Evolutionary conservation across 2,113 vertebrate species (phyloP).

Genomic region (Anas platyrhynchos): DNA sequence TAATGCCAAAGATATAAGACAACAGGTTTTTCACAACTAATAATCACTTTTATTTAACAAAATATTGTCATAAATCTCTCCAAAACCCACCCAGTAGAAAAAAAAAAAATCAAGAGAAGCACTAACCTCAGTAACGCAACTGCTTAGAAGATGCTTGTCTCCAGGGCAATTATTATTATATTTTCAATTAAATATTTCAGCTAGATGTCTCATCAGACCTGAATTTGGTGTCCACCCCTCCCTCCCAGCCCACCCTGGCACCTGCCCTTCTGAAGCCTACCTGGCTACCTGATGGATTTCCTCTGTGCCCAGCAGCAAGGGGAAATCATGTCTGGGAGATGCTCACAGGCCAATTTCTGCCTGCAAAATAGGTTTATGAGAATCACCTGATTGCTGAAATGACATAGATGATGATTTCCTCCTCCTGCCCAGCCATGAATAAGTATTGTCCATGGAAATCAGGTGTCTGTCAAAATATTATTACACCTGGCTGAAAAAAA

Average conservation of each 20-base stretch:
- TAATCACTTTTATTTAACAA: accelerated
- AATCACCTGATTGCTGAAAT: background rate
- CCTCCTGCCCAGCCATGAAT: accelerated
- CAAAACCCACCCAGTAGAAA: background rate
- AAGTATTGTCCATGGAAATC: background rate
- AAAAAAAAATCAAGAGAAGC: background rate
- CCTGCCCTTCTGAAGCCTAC: background rate
- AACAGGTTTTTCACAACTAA: background rate
- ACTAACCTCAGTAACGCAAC: background rate
- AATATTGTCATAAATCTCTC: background rate
- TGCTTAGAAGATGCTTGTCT: accelerated
- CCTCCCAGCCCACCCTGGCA: accelerated
- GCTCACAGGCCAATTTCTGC: background rate
- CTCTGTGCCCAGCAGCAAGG: accelerated
- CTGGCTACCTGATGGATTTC: accelerated
- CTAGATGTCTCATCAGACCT: accelerated
- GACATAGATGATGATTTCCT: background rate
- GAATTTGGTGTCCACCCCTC: accelerated
- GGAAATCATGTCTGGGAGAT: accelerated
- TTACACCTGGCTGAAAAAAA: background rate
- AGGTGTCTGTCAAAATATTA: background rate
- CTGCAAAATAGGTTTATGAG: background rate
- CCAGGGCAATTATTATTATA: background rate
- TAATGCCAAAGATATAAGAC: accelerated
- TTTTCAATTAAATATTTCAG: background rate